Conservation (phyloP, 2,888 invertebrate species). For the Eilema sororculum region DNA sequence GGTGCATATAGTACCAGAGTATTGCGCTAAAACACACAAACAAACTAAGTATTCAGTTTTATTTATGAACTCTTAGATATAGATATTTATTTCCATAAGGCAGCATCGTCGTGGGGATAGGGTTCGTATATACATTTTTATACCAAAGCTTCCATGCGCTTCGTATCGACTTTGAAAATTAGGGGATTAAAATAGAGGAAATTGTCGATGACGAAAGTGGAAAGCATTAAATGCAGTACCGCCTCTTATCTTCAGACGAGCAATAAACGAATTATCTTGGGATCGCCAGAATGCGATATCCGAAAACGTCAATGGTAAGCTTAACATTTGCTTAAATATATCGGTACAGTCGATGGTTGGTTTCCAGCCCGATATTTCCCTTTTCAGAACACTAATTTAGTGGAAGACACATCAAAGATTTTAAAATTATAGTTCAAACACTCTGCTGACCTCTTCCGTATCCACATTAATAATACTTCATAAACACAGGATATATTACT, state of each 20-base stretch:
- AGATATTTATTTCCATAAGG: too few species aligned
- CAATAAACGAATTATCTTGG: background rate
- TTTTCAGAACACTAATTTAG: too few species aligned
- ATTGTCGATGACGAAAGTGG: background rate
- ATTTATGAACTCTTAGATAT: too few species aligned
- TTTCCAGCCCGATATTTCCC: too few species aligned
- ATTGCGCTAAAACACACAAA: too few species aligned
- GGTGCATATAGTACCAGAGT: too few species aligned
- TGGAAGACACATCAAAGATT: background rate
- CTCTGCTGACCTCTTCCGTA: background rate
- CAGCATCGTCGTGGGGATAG: too few species aligned
- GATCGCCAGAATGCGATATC: background rate
- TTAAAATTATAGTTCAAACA: background rate
- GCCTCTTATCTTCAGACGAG: slow-evolving; percentile 8
- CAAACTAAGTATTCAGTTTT: too few species aligned
- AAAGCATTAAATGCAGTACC: background rate
- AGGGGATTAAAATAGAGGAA: background rate
- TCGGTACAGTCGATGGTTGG: too few species aligned
- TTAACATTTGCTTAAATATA: background rate
- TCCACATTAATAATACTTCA: background rate
- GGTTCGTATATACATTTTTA: too few species aligned
- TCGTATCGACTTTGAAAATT: background rate
- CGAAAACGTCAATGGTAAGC: background rate
- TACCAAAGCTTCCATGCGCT: too few species aligned
- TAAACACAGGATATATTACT: background rate